phyloP scores from a whole-genome alignment of 2,113 vertebrate species.

The Gymnogyps californianus region DNA sequence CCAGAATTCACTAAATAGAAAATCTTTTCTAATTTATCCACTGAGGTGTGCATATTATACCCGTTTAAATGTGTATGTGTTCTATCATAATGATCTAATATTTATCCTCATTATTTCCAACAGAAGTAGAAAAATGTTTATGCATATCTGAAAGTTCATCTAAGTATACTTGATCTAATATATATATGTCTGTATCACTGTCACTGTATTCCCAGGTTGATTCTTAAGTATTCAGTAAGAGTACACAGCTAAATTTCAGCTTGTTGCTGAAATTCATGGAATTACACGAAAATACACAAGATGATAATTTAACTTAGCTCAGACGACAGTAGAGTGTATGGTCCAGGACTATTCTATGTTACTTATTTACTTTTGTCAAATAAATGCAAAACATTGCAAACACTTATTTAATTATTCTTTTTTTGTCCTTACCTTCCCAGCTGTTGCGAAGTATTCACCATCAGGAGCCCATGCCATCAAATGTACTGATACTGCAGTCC shows the following conservation, averaged over 20 bases:
- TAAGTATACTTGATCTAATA: background rate
- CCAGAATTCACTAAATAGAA: background rate
- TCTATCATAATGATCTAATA: background rate
- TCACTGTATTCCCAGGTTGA: background rate
- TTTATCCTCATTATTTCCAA: background rate
- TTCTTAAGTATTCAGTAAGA: background rate
- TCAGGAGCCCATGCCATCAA: conserved; percentile 97
- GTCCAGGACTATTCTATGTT: background rate
- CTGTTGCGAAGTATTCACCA: conserved; percentile 97
- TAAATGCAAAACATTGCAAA: background rate
- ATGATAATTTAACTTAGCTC: background rate
- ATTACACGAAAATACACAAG: background rate
- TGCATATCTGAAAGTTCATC: background rate
- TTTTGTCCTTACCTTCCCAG: conserved; percentile 86
- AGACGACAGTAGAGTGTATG: background rate
- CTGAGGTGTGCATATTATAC: background rate
- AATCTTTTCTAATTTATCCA: background rate
- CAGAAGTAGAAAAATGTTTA: background rate
- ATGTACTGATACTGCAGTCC: conserved; percentile 92
- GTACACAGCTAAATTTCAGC: background rate
- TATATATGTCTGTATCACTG: background rate
- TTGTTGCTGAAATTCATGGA: background rate
- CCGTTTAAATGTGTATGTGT: background rate
- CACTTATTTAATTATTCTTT: background rate
- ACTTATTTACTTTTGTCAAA: background rate